These are phyloP conservation scores for Sthenelais limicola DNA, from an alignment of 2,888 invertebrate genomes.

Conservation along the genomic window DNA sequence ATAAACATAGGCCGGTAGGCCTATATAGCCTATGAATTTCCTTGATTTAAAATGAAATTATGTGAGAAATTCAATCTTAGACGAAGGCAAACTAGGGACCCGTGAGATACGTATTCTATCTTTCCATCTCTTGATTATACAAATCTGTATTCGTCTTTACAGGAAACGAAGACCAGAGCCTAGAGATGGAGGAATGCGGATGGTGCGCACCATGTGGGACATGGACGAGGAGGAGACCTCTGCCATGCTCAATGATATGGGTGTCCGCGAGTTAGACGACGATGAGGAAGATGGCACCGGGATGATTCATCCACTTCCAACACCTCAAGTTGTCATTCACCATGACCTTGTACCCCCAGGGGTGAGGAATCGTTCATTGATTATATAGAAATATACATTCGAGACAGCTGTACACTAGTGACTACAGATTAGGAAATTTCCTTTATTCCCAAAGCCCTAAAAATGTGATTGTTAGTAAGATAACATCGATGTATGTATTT, in stretches of 20 bases:
- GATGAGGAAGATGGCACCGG: conserved; percentile 1
- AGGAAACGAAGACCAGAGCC: conserved; percentile 19
- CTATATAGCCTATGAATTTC: too few species aligned
- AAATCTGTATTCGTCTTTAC: not conserved
- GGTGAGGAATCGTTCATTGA: too few species aligned
- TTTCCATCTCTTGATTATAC: too few species aligned
- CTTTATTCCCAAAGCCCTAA: not conserved
- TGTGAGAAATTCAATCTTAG: too few species aligned
- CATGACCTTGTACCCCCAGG: conserved; percentile 46
- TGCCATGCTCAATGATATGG: conserved; percentile 57
- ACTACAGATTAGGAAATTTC: not conserved
- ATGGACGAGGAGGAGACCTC: conserved; percentile 51
- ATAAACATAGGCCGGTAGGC: too few species aligned
- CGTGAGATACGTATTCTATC: too few species aligned
- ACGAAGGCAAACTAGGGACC: too few species aligned
- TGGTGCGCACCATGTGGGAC: conserved; percentile 49
- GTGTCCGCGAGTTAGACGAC: conserved; percentile 50
- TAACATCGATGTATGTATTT: too few species aligned
- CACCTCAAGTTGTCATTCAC: conserved; percentile 14
- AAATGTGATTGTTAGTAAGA: not conserved
- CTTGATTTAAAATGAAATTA: too few species aligned
- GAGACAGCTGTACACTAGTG: too few species aligned
- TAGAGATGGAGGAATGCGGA: conserved; percentile 9
- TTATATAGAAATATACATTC: too few species aligned
- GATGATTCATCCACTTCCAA: conserved; percentile 42